Conservation (phyloP, 2,113 vertebrate genomes). For the Erythrocercus mccallii region DNA sequence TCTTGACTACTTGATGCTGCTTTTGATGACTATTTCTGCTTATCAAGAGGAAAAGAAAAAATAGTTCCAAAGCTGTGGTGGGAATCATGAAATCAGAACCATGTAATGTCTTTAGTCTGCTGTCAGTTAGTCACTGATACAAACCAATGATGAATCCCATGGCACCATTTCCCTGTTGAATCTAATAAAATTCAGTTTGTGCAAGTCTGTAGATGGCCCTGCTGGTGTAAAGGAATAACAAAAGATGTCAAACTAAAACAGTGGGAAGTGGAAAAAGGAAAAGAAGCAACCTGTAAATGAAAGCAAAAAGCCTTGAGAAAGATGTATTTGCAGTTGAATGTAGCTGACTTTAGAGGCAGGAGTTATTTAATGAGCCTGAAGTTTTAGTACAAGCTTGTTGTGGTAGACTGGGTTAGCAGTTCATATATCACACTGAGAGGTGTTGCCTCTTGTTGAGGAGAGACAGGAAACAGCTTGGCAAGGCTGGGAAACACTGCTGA, state of each 20-base stretch:
- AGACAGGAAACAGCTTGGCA: not conserved
- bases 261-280: not conserved
- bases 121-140: slow-evolving; percentile 1
- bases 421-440: not conserved
- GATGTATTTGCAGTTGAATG: not conserved
- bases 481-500: not conserved
- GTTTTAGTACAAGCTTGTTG: not conserved
- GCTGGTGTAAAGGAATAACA: not conserved
- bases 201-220: not conserved
- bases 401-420: not conserved
- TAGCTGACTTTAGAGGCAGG: not conserved
- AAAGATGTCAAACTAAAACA: not conserved
- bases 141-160: not conserved
- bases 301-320: not conserved
- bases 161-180: not conserved
- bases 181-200: not conserved
- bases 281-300: not conserved
- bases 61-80: not conserved
- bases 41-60: not conserved
- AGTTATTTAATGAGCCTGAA: not conserved
- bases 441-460: not conserved
- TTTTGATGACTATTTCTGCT: not conserved
- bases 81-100: not conserved
- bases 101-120: not conserved
- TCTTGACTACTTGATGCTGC: not conserved